Base-by-base conservation (phyloP, 2,113 vertebrate genomes). In the Carettochelys insculpta region DNA sequence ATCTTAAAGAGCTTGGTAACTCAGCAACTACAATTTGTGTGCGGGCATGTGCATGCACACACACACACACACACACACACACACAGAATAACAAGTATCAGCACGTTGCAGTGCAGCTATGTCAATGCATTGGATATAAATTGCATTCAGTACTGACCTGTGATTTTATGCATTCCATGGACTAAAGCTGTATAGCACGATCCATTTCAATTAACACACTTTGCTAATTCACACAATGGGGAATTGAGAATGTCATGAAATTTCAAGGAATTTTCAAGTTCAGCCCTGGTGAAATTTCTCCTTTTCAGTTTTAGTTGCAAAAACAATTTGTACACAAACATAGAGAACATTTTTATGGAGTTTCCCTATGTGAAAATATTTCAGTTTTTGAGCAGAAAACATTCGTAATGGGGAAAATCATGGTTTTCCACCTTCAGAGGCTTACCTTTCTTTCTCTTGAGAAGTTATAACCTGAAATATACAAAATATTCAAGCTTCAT, bases 1-100 rank as follows among this genome's bases (percentile, higher is more conserved):
- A n/a, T 92, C 78, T 89, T 93, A 27, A 54, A 82, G 91, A 61
- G 9, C 54, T 34, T 84, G 78, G 85, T 87, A 92, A 45, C 81
- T 86, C 90, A 93, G 82, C 80, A 92, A 91, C 29, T 0, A 79
- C 41, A 11, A 77, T 29, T 73, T 93, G 24, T 86, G 83, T 51
- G n/a, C n/a, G n/a, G n/a, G n/a, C n/a, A n/a, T n/a, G n/a, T n/a
- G n/a, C 0, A 2, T 75, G 84, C 81, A 27, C 68, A 90, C 85
- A 52, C 22, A 61, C 13, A 61, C 56, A 58, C 13, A 17, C 13
- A 34, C 5, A 58, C 56, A 58, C 58, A 34, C 29, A 29, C 5
- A 50, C n/a, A n/a, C 22, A 85, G 76, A 87, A 86, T 25, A 4
- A 92, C 38, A 24, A 27, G 3, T 25, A 88, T 50, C 52, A 77